Base-by-base conservation (phyloP, 2,888 invertebrate genomes). In the Glaucopsyche alexis region DNA sequence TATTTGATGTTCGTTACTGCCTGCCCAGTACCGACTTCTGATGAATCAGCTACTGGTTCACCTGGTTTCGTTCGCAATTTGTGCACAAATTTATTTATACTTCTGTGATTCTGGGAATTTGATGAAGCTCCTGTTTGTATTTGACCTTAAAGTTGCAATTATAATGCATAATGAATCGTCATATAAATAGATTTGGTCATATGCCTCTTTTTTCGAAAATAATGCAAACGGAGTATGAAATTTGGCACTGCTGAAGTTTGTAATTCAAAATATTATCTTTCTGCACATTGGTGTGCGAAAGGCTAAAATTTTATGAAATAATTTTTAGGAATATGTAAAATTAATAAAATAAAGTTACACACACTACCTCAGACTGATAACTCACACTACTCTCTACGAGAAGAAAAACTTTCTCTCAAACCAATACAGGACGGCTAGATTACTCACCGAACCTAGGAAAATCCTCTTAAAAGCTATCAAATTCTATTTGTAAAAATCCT, bases 1-100 rank as follows among this genome's bases (percentile, higher is more conserved):
- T 72, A 67, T 67, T 72, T 72, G 72, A 72, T 69, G 69, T 67
- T 72, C 72, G 72, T 72, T 67, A 72, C 16, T 66, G 52, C n/a
- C 50, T 14, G 50, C 52, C 7, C 19, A 9, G 55, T 2, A 9
- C 40, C 7, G 29, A 52, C 72, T 49, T 49, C 16, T 65, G 66
- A 50, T 67, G 50, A 19, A 13, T 50, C 19, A 14, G 19, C 52
- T 67, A 9, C 40, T 14, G 42, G 13, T n/a, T 66, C 55, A 40
- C 50, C 72, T 38, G 11, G 49, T 66, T 50, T 72, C 19, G 65
- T 40, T 65, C 38, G 55, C 29, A 60, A 16, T 67, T 66, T 45
- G 42, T 16, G 11, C 45, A 42, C 45, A 40, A 66, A 66, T 5
- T 14, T 29, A 60, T 67, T 67, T 67, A 14, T 2, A 9, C 42